phyloP scores from a whole-genome alignment of 2,113 vertebrate species.

The Gracilinanus agilis region DNA sequence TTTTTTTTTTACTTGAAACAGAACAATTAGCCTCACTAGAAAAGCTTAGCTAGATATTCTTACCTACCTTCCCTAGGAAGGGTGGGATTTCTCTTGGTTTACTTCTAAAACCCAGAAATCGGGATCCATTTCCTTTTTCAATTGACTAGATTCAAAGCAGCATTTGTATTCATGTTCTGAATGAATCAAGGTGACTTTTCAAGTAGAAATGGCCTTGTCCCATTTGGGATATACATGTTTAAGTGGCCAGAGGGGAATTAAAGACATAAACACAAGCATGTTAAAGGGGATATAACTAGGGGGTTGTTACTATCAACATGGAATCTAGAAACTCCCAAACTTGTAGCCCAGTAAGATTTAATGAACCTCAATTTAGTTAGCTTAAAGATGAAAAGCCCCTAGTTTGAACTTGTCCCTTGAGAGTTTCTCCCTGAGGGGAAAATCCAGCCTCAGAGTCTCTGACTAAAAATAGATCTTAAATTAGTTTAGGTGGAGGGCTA shows the following conservation, averaged over 20 bases:
- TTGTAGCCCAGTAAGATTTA: no score
- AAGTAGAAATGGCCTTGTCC: conserved; percentile 15
- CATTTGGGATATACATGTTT: not conserved
- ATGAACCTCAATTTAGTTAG: no score
- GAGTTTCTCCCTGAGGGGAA: no score
- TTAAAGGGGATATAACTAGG: no score
- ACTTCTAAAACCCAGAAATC: conserved; percentile 1
- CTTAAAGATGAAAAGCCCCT: no score
- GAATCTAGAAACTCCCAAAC: no score
- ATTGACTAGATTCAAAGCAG: not conserved
- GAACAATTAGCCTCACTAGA: not conserved
- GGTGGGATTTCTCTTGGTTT: conserved; percentile 32
- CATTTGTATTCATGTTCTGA: not conserved
- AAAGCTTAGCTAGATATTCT: not conserved
- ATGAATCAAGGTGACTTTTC: not conserved
- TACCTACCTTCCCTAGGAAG: conserved; percentile 18
- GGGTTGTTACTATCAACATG: not conserved
- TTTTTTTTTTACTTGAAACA: conserved; percentile 58
- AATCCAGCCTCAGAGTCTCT: no score
- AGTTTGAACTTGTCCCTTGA: no score
- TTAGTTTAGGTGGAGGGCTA: no score
- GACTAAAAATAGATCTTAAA: no score
- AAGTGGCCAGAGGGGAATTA: not conserved
- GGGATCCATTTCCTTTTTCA: not conserved
- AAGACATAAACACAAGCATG: no score